phyloP scores from a whole-genome alignment of 2,113 vertebrate species.

The Heterotis niloticus region DNA sequence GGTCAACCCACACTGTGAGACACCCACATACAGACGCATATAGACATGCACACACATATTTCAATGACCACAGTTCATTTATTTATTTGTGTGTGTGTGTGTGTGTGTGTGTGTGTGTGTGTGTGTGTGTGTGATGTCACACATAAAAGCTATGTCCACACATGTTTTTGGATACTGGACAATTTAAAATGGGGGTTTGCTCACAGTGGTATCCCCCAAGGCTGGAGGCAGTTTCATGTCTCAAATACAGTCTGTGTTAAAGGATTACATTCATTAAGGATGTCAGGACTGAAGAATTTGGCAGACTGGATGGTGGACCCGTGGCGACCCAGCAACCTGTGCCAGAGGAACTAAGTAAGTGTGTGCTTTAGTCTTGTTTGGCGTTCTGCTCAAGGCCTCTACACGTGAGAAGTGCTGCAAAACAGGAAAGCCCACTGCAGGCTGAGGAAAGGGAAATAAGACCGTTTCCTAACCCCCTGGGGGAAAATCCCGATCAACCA shows the following conservation, averaged over 20 bases:
- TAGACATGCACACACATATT: neutral
- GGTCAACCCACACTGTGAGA: too few species aligned
- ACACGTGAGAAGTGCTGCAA: slow-evolving; percentile 64
- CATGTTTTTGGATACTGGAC: neutral
- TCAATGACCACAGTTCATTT: neutral
- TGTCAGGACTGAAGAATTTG: slow-evolving; percentile 45
- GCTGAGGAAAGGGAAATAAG: slow-evolving; percentile 47
- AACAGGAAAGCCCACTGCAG: slow-evolving; percentile 54
- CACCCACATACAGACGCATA: neutral
- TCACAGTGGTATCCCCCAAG: neutral
- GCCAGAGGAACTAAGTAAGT: slow-evolving; percentile 55
- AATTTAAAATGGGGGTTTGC: neutral
- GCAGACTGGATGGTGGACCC: slow-evolving; percentile 38
- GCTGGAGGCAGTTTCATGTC: neutral
- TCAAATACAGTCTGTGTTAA: slow-evolving; percentile 44
- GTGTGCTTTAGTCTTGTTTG: slow-evolving; percentile 46
- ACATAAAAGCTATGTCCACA: neutral
- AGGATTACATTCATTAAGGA: slow-evolving; percentile 34
- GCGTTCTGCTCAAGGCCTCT: slow-evolving; percentile 56
- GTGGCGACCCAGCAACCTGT: slow-evolving; percentile 40
- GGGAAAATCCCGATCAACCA: slow-evolving; percentile 60
- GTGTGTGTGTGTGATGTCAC: neutral
- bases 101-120: too few species aligned
- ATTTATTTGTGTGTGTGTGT: neutral
- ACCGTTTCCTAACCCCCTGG: slow-evolving; percentile 55